Evolutionary conservation across 2,113 vertebrate species (phyloP).

Genomic region (Carassius carassius): DNA sequence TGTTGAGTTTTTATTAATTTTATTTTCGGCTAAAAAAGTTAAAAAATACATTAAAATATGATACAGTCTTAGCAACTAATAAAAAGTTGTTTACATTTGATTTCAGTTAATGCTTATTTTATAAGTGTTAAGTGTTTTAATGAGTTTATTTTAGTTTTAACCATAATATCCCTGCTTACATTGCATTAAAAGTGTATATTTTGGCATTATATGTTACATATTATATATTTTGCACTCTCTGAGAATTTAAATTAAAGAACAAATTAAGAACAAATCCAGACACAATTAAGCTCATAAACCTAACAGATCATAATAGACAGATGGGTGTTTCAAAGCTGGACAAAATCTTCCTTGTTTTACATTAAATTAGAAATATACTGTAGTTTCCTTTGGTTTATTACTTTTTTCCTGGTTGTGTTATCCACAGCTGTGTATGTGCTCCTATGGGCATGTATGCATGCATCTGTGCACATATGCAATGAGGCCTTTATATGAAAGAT

Average conservation of each 20-base stretch:
- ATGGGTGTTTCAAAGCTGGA: background rate
- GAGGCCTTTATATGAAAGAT: constrained; percentile 4
- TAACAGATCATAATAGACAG: background rate
- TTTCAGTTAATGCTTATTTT: no score
- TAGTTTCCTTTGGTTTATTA: no score
- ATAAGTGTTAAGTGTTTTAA: no score
- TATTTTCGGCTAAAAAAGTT: no score
- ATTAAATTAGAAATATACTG: background rate
- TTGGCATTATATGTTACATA: background rate
- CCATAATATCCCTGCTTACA: background rate
- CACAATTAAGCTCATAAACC: background rate
- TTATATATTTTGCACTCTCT: background rate
- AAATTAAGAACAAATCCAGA: background rate
- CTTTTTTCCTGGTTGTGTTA: background rate
- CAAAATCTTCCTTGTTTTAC: no score
- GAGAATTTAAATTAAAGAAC: no score
- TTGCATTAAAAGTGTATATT: background rate
- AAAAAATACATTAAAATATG: no score
- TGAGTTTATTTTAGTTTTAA: background rate
- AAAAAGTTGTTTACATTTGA: no score
- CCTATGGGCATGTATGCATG: background rate
- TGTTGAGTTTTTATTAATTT: no score
- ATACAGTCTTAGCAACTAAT: no score
- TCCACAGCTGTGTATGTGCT: background rate
- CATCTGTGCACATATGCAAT: background rate